phyloP scores from a whole-genome alignment of 2,888 invertebrate species.

The Synergus laeviventris region DNA sequence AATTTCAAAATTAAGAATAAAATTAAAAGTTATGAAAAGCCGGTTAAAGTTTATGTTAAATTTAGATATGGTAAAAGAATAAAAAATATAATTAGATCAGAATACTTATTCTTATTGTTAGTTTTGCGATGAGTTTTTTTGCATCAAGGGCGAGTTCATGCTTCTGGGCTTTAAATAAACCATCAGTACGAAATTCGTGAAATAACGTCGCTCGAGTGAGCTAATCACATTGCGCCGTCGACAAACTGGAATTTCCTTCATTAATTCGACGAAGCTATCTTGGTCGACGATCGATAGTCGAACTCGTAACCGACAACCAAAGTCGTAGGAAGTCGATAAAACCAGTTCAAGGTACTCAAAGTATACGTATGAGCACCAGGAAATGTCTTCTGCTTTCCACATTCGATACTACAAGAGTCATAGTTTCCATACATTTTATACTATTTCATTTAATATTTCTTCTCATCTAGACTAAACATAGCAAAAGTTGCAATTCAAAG shows the following conservation, averaged over 20 bases:
- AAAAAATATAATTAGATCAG: too few relatives aligned
- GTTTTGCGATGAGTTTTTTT: too few relatives aligned
- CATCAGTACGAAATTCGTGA: not conserved
- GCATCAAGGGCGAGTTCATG: not conserved
- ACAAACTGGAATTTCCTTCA: conserved; percentile 35
- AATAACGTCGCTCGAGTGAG: conserved; percentile 27
- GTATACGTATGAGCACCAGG: too few relatives aligned
- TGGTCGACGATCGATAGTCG: conserved; percentile 23
- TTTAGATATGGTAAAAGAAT: too few relatives aligned
- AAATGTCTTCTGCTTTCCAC: not conserved
- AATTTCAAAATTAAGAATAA: too few relatives aligned
- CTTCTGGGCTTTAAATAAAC: not conserved
- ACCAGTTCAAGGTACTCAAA: conserved; percentile 31
- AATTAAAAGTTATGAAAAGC: too few relatives aligned
- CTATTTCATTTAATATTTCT: conserved; percentile 20
- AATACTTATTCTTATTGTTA: too few relatives aligned
- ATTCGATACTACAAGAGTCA: not conserved
- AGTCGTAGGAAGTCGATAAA: conserved; percentile 29
- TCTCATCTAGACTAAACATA: not conserved
- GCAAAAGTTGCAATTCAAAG: not conserved
- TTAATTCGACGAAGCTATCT: conserved; percentile 23
- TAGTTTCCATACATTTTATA: conserved; percentile 8
- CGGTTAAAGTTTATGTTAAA: too few relatives aligned
- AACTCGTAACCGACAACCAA: conserved; percentile 30
- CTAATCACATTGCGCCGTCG: conserved; percentile 20